Evolutionary conservation across 2,113 vertebrate species (phyloP), one percentile per base, ranked within the genome.

Genomic region (Nansenia antarctica): DNA sequence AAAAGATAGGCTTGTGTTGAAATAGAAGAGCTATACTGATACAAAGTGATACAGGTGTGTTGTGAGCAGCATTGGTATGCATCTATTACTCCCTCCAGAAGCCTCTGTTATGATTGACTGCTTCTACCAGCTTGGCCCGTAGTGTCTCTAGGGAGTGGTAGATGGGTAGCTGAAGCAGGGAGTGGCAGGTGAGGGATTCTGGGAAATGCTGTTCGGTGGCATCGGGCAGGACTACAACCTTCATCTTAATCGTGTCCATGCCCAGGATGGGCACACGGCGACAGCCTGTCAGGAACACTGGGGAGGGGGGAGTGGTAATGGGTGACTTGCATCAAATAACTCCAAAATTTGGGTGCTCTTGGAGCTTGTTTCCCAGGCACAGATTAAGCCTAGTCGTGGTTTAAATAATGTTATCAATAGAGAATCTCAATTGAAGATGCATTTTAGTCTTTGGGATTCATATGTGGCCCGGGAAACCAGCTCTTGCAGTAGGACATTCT

Each of bases 211-310:
- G 64, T 24, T 94, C 90, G 9, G 74, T 76, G 35, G 73, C n/a
- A 1, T 70, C 2, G 0, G 30, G 42, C 71, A 87, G 60, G 1
- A 79, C 61, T 0, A 69, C 9, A 4, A 96, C 83, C 12, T 0
- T 90, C 90, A 95, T 93, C 63, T 9, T 65, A 64, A 93, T 70
- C 53, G 54, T 49, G 3, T 76, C 26, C 87, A 93, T 88, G 0
- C 89, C 90, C 65, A 73, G 18, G 45, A 90, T 70, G n/a, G 91
- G 88, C 0, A 94, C 79, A 9, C 92, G 92, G 42, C 91, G 83
- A 20, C 55, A 90, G 71, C 93, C 94, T 31, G 87, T 92, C 67
- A 95, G 58, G 74, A 96, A 96, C 67, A 90, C 94, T 95, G 76
- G 30, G 3, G 1, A 35, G 22, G 18, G 49, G 18, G n/a, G 5